Base-by-base conservation (phyloP, 2,888 invertebrate genomes). In the Scaptomyza tumidula region DNA sequence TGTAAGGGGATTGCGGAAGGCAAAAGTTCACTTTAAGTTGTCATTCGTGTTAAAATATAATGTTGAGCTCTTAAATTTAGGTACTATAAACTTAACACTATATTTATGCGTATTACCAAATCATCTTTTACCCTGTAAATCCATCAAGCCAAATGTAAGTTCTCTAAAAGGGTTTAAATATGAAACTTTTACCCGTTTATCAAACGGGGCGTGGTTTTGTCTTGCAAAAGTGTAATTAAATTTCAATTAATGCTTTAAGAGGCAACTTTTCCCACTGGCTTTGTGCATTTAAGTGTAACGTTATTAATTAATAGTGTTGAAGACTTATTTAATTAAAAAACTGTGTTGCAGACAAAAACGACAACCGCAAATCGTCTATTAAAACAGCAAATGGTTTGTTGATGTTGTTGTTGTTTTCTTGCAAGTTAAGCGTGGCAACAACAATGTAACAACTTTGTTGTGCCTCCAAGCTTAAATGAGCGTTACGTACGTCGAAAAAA, bases 251-350 rank as follows among this genome's bases (percentile, higher is more conserved):
- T 78, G 74, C 57, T 66, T 76, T 78, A 80, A 78, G 79, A 68
- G 72, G 62, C 67, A n/a, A 14, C 61, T 1, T 33, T n/a, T 19
- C n/a, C 13, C 53, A 3, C 27, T 66, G 59, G 52, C 37, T 63
- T 39, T 52, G 68, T 57, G 58, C 60, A 55, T 60, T 39, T 78
- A 57, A 57, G 63, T 71, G 65, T 71, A 75, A 76, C 73, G 57
- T 59, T 78, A 83, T 88, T 86, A 80, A 86, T 85, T 78, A 88
- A 85, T 75, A 78, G 72, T 83, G 78, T 80, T 80, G 53, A 78
- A 78, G 69, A 62, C 70, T 66, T 73, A 70, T 82, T 73, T 70
- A 55, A 54, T 55, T 45, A 49, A 62, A 54, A 76, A 58, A 35
- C 56, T 41, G 35, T 48, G 59, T 63, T 54, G 66, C 56, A 54